phyloP scores from a whole-genome alignment of 2,888 invertebrate genomes.

The Melanophora roralis region DNA sequence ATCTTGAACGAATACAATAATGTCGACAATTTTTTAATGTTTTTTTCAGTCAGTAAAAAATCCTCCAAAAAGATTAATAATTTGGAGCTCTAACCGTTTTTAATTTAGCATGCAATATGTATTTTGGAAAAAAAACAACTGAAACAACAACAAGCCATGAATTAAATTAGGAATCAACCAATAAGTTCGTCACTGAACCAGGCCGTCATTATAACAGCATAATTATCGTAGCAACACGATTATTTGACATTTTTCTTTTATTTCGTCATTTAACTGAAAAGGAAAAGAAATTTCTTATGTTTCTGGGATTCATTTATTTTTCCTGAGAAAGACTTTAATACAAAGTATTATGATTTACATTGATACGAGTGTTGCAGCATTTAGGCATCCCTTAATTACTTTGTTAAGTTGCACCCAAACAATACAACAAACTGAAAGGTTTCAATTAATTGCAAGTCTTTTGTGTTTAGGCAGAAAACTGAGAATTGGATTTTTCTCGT shows the following conservation, averaged over 20 bases:
- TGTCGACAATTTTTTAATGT: no score
- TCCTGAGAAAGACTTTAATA: neutral
- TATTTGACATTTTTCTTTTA: slow-evolving; percentile 1
- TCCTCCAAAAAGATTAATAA: no score
- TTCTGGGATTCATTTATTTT: no score
- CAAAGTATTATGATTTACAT: slow-evolving; percentile 18
- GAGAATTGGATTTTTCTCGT: no score
- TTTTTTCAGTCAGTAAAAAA: no score
- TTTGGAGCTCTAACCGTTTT: no score
- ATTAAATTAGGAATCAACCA: slow-evolving; percentile 15
- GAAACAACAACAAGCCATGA: slow-evolving; percentile 38
- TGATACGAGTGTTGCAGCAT: neutral
- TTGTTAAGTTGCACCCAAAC: slow-evolving; percentile 14
- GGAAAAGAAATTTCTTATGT: neutral
- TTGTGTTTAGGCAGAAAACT: no score
- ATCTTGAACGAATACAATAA: no score
- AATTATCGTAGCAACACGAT: slow-evolving; percentile 46
- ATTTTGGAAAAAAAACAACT: slow-evolving; percentile 5
- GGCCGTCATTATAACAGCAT: slow-evolving; percentile 46
- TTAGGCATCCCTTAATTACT: slow-evolving; percentile 3
- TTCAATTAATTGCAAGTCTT: neutral
- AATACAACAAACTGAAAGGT: slow-evolving; percentile 5
- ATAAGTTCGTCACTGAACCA: slow-evolving; percentile 21
- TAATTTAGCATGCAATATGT: no score
- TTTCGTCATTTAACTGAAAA: neutral